A percentile compares a stretch with the other conserved stretches of the same genome.
Conservation (phyloP, 2,113 vertebrate species). For the Zapornia atra region DNA sequence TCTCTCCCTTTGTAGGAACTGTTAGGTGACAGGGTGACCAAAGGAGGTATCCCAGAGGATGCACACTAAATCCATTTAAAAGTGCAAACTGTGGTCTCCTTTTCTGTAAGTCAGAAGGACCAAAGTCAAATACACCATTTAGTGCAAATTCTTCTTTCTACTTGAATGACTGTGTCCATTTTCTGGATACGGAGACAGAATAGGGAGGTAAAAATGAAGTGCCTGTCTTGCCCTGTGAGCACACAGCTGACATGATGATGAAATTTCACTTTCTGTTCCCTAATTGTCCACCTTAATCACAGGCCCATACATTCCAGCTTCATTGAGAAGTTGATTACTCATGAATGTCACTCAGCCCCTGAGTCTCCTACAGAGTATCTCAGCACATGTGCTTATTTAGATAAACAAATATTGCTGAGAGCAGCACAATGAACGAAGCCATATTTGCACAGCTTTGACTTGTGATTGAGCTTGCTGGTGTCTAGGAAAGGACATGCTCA, state of each 20-base stretch:
- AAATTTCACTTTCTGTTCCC: conserved; percentile 36
- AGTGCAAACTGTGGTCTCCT: not conserved
- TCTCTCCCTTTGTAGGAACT: not conserved
- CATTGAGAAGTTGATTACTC: conserved; percentile 59
- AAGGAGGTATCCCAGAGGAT: not conserved
- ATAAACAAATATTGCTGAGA: conserved; percentile 53
- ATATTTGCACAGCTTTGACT: conserved; percentile 3
- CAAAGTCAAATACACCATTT: conserved; percentile 47
- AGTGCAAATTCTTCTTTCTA: conserved; percentile 33
- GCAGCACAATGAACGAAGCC: not conserved
- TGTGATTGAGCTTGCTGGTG: not conserved
- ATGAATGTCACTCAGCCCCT: conserved; percentile 45
- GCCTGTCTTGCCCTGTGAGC: not conserved
- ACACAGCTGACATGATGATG: not conserved
- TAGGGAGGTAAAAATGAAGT: not conserved
- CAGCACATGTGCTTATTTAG: not conserved
- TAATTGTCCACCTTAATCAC: conserved; percentile 51
- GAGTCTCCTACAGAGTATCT: not conserved
- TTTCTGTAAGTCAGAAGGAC: not conserved
- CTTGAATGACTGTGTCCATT: not conserved
- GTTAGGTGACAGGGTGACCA: not conserved
- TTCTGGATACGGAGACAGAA: not conserved
- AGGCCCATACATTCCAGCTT: conserved; percentile 14
- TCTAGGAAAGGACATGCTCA: not conserved
- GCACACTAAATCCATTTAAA: not conserved